Evolutionary conservation across 2,113 vertebrate genomes (phyloP).

Genomic region (Helogale parvula): DNA sequence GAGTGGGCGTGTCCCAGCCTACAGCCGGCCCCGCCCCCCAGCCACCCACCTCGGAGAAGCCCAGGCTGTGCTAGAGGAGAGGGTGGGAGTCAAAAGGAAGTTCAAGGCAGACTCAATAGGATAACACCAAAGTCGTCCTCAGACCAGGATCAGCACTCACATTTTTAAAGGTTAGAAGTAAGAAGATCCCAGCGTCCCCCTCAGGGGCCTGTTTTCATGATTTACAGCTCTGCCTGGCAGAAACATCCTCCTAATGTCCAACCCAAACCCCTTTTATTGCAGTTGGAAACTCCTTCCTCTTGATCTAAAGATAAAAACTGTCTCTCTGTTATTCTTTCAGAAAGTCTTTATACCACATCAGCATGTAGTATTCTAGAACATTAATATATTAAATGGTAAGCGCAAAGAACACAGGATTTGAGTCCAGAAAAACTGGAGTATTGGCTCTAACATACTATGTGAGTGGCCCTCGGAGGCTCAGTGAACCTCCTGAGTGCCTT

Average conservation of each 20-base stretch:
- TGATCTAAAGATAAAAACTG: slow-evolving; percentile 43
- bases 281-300: not conserved
- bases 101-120: not conserved
- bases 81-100: not conserved
- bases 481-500: not conserved
- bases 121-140: not conserved
- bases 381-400: not conserved
- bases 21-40: fast-evolving
- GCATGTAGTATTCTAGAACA: not conserved
- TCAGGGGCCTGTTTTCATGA: not conserved
- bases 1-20: not conserved
- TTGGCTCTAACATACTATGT: not conserved
- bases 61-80: not conserved
- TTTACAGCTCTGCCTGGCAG: slow-evolving; percentile 27
- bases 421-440: not conserved
- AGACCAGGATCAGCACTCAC: not conserved
- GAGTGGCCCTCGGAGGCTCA: not conserved
- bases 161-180: slow-evolving; percentile 7
- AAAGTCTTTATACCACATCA: slow-evolving; percentile 12
- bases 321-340: slow-evolving; percentile 22
- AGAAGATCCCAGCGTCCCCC: slow-evolving; percentile 1
- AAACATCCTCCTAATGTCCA: slow-evolving; percentile 21
- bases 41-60: too few relatives aligned
- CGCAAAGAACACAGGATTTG: not conserved
- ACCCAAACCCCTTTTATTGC: slow-evolving; percentile 44